Evolutionary conservation across 2,113 vertebrate species (phyloP), one percentile per base, ranked within the genome.

Genomic region (Colinus virginianus): DNA sequence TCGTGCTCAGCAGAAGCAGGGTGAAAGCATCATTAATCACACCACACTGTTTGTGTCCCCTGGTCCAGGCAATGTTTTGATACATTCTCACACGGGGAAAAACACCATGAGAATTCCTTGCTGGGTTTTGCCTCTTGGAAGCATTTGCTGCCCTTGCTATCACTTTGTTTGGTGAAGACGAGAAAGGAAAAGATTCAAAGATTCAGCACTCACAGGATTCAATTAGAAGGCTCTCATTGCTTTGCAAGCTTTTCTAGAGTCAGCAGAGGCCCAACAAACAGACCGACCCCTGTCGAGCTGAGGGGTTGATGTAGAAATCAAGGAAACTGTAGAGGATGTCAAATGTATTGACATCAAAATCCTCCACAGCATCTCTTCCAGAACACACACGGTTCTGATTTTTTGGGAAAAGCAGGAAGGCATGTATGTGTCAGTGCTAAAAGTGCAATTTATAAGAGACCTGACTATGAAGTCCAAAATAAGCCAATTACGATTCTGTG

Each of bases 1-100:
- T n/a, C 0, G 0, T 0, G 34, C 3, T 34, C 36, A 28, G 64
- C 59, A 68, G 58, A 32, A 62, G 74, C 20, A 62, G 53, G n/a
- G 36, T 0, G 68, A 68, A 62, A 42, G 2, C 28, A 32, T 8
- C 34, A 38, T 63, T 32, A 59, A 64, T 77, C 79, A 51, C 11
- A 0, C 59, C 7, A 67, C 43, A 1, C 67, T 22, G 4, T 32
- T 51, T 59, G 20, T 5, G 17, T 26, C 66, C 13, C 86, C 86
- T 36, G 23, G 26, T 25, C 26, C 53, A 45, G 51, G 56, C 66
- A 46, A 48, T 56, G 22, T 75, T 93, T 55, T 49, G 51, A 46
- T 67, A 46, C 16, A 0, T 71, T 67, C 74, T 88, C 90, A 55
- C 62, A 18, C 25, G 28, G 48, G 63, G 59, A 51, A 49, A 85